Conservation (phyloP, 1,140 invertebrate genomes). For the Bathynomus jamesi region DNA sequence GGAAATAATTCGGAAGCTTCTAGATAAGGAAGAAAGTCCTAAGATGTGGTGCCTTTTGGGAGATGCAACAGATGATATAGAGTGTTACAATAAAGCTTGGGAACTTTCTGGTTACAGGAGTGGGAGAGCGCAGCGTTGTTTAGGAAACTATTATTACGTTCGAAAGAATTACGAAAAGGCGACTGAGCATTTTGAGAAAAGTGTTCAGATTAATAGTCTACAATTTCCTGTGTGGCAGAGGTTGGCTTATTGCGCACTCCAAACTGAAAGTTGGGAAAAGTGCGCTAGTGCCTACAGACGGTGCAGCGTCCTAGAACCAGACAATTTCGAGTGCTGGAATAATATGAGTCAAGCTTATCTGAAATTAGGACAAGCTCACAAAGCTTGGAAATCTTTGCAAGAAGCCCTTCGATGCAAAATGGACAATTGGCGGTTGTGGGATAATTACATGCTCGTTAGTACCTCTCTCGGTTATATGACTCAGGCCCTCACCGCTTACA, state of each 20-base stretch:
- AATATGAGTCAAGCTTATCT: conserved; percentile 90
- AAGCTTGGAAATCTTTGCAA: conserved; percentile 71
- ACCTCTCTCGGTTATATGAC: conserved; percentile 55
- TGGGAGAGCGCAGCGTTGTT: conserved; percentile 67
- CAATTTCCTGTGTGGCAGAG: conserved; percentile 76
- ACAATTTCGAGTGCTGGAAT: conserved; percentile 93
- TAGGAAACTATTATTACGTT: conserved; percentile 69
- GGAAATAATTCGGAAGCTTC: conserved; percentile 72
- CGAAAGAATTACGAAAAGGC: conserved; percentile 65
- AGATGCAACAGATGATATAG: conserved; percentile 61
- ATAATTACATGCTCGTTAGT: conserved; percentile 80
- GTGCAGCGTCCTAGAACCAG: conserved; percentile 76
- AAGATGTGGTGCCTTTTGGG: conserved; percentile 82
- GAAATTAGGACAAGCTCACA: conserved; percentile 71
- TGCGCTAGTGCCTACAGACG: conserved; percentile 75
- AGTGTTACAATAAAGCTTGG: conserved; percentile 83
- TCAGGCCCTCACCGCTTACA: conserved; percentile 69
- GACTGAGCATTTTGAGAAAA: conserved; percentile 67
- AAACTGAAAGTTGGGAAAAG: conserved; percentile 68
- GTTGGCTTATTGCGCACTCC: conserved; percentile 74
- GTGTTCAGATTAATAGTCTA: conserved; percentile 72
- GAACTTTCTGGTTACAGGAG: conserved; percentile 70
- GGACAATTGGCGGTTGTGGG: conserved; percentile 95
- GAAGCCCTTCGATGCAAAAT: conserved; percentile 89
- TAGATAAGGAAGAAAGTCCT: conserved; percentile 70